Percentiles rank a stretch among this genome's conserved stretches.
Conservation (phyloP, 1,140 invertebrate genomes). For the Charaxes varanes region DNA sequence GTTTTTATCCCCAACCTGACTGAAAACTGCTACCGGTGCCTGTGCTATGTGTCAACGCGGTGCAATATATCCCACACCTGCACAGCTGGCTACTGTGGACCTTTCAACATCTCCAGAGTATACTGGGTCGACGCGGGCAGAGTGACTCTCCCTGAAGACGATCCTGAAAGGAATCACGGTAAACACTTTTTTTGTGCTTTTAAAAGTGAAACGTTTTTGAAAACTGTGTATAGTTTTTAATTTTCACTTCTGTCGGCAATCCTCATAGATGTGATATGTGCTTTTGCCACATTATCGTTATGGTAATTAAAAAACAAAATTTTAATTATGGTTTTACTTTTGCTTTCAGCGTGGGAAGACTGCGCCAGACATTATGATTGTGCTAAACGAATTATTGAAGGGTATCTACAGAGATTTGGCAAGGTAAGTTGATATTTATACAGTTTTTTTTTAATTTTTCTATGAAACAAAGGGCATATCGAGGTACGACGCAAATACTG, state of each 20-base stretch:
- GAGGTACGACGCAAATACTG: too few species aligned
- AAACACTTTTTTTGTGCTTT: background rate
- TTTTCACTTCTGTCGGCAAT: too few species aligned
- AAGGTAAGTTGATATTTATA: too few species aligned
- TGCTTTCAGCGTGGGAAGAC: conserved; percentile 71
- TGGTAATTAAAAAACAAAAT: background rate
- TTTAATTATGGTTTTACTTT: background rate
- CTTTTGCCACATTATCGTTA: background rate
- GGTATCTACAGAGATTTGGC: conserved; percentile 76
- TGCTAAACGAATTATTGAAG: conserved; percentile 74
- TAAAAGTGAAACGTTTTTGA: background rate
- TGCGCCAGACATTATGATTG: conserved; percentile 72
- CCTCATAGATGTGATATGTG: too few species aligned
- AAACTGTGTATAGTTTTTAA: background rate
- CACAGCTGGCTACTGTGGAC: conserved; percentile 75
- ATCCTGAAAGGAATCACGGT: conserved; percentile 49
- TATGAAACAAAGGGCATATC: too few species aligned
- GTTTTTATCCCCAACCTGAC: conserved; percentile 48
- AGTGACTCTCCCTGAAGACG: conserved; percentile 68
- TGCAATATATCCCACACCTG: conserved; percentile 74
- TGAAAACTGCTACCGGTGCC: conserved; percentile 74
- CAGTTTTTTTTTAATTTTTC: too few species aligned
- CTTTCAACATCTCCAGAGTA: conserved; percentile 76
- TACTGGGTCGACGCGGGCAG: conserved; percentile 79
- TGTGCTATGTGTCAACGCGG: conserved; percentile 74